phyloP scores from a whole-genome alignment of 2,113 vertebrate species.

The Esox niger region DNA sequence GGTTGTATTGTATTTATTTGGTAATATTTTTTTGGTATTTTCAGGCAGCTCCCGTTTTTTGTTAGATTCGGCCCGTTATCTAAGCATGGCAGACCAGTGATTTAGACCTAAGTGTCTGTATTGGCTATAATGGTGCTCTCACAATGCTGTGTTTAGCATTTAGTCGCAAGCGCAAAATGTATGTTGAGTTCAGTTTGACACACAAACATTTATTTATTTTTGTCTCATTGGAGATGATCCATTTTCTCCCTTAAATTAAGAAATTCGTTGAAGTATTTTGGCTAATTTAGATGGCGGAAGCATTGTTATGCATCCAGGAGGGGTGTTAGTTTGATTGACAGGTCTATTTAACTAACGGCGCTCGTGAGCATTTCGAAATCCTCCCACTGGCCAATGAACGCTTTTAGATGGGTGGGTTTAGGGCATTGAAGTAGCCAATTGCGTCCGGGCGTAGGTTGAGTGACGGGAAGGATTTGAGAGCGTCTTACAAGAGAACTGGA shows the following conservation, averaged over 20 bases:
- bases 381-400: conserved; percentile 20
- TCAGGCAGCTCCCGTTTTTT: neutral
- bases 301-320: conserved; percentile 56
- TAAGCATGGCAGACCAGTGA: conserved; percentile 11
- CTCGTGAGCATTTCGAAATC: conserved; percentile 13
- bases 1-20: neutral
- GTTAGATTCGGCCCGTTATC: conserved; percentile 27
- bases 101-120: neutral
- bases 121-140: neutral
- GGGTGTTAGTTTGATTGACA: conserved; percentile 46
- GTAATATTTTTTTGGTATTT: neutral
- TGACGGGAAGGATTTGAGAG: conserved; percentile 58
- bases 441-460: conserved; percentile 47
- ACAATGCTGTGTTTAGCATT: neutral
- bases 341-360: conserved; percentile 29
- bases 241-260: neutral
- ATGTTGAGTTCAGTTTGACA: neutral
- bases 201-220: neutral
- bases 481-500: conserved; percentile 75
- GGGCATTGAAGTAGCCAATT: conserved; percentile 44
- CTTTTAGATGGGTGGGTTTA: neutral
- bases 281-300: conserved; percentile 70
- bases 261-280: conserved; percentile 39
- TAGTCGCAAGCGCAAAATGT: neutral
- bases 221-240: neutral